These are phyloP conservation scores for Camelus bactrianus DNA, from an alignment of 2,113 vertebrate species.

Conservation along the genomic window DNA sequence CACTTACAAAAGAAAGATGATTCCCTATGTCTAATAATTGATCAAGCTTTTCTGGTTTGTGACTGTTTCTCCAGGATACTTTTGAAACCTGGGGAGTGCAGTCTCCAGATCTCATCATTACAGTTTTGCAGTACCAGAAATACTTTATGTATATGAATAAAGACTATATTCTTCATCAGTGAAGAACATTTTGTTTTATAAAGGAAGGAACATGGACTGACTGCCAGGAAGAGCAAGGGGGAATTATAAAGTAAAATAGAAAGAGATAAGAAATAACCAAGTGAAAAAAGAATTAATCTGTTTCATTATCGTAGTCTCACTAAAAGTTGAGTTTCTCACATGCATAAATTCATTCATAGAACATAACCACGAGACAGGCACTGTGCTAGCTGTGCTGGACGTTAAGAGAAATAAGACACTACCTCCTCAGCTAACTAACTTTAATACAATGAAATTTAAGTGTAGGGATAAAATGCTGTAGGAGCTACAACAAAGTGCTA, in stretches of 20 bases:
- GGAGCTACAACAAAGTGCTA: not conserved
- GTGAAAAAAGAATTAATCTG: not conserved
- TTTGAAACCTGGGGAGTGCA: not conserved
- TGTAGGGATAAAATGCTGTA: not conserved
- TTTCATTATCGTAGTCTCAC: not conserved
- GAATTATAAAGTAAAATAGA: slow-evolving; percentile 1
- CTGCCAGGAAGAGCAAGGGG: not conserved
- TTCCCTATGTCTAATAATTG: not conserved
- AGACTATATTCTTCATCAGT: not conserved
- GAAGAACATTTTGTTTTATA: not conserved
- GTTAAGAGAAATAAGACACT: not conserved
- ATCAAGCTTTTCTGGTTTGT: not conserved
- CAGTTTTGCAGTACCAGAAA: not conserved
- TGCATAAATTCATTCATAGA: not conserved
- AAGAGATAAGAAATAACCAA: slow-evolving; percentile 5
- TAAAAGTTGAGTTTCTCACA: not conserved
- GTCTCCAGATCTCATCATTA: not conserved
- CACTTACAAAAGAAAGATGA: not conserved
- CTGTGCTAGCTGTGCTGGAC: not conserved
- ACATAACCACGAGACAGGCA: not conserved
- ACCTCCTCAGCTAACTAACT: not conserved
- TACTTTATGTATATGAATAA: not conserved
- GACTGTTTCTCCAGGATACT: not conserved
- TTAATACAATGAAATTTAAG: not conserved
- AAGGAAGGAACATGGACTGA: not conserved